Percentiles rank a stretch among this genome's conserved stretches.
These are phyloP conservation scores for Resseliella maxima DNA, from an alignment of 2,888 invertebrate genomes.

Conservation along the genomic window DNA sequence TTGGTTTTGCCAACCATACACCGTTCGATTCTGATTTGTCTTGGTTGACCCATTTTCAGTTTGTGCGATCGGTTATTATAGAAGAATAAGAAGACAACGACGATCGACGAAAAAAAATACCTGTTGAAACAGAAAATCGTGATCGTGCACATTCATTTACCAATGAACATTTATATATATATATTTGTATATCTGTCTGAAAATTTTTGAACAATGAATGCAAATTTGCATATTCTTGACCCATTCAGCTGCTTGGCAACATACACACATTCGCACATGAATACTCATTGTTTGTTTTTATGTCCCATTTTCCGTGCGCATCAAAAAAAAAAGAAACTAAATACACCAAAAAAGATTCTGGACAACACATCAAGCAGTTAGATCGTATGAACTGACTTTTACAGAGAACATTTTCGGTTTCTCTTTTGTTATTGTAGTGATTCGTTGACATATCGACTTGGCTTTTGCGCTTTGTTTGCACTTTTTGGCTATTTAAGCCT, in stretches of 20 bases:
- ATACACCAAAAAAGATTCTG: not conserved
- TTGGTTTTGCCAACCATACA: not conserved
- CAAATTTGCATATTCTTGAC: no score
- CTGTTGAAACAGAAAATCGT: slow-evolving; percentile 31
- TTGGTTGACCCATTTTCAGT: slow-evolving; percentile 17
- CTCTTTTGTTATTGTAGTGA: not conserved
- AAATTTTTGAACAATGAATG: not conserved
- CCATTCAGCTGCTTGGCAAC: no score
- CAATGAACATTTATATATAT: not conserved
- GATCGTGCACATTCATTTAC: not conserved
- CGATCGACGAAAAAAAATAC: not conserved
- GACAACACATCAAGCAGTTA: not conserved
- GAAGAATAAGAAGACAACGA: no score
- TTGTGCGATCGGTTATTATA: not conserved
- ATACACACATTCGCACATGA: no score
- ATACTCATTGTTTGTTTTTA: no score
- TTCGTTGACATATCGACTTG: no score
- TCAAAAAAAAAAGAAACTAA: not conserved
- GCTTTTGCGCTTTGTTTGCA: no score
- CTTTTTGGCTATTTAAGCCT: no score
- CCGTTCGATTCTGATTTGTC: slow-evolving; percentile 38
- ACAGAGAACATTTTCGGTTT: slow-evolving; percentile 12
- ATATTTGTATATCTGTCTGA: not conserved
- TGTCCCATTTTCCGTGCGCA: not conserved
- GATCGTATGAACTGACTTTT: not conserved